Conservation (phyloP, 2,113 vertebrate genomes). For the Datnioides undecimradiatus region DNA sequence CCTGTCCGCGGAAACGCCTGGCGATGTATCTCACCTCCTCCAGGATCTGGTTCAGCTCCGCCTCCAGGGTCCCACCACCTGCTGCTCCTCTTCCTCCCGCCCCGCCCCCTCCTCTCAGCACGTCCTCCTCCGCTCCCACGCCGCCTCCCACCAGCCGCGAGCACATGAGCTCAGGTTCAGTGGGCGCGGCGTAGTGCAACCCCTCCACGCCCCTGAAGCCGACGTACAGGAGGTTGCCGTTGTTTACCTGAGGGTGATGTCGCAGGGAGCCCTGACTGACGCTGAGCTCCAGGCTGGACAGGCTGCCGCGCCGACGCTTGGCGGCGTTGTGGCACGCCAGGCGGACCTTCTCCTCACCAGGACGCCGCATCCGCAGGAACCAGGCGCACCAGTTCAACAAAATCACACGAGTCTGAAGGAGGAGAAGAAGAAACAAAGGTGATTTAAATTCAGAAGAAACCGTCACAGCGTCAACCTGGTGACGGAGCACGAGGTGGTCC, state of each 20-base stretch:
- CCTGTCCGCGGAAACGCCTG: slow-evolving; percentile 88
- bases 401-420: slow-evolving; percentile 87
- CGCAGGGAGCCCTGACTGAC: slow-evolving; percentile 65
- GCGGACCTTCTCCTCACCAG: slow-evolving; percentile 87
- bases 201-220: slow-evolving; percentile 77
- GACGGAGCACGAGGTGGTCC: no score
- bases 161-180: slow-evolving; percentile 87
- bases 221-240: slow-evolving; percentile 88
- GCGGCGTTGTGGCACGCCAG: slow-evolving; percentile 85
- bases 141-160: slow-evolving; percentile 84
- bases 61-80: slow-evolving; percentile 58
- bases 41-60: slow-evolving; percentile 87
- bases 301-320: slow-evolving; percentile 85
- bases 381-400: slow-evolving; percentile 94
- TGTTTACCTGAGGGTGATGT: slow-evolving; percentile 77
- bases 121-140: slow-evolving; percentile 62
- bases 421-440: not conserved
- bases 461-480: no score
- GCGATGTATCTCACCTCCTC: slow-evolving; percentile 91
- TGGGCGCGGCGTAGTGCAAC: slow-evolving; percentile 84
- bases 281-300: slow-evolving; percentile 89
- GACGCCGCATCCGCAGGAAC: slow-evolving; percentile 93
- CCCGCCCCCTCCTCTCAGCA: slow-evolving; percentile 76
- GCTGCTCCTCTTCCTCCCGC: slow-evolving; percentile 56
- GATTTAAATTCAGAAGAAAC: no score